Conservation (phyloP, 2,888 invertebrate genomes). For the Mactromeris polynyma region DNA sequence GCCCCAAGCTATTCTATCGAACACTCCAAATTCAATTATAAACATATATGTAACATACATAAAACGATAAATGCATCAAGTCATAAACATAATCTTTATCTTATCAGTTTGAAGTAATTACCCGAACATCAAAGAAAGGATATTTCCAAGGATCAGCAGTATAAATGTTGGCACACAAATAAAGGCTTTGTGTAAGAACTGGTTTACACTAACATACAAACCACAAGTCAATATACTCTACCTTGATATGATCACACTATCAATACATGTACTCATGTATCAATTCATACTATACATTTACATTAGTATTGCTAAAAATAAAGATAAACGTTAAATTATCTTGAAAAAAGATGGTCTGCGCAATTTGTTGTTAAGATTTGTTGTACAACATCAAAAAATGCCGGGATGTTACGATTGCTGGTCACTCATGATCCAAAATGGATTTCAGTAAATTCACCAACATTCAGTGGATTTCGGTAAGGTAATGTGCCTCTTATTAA, state of each 20-base stretch:
- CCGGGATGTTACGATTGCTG: too few species aligned
- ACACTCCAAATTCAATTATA: conserved; percentile 8
- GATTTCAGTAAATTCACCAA: too few species aligned
- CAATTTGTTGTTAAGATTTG: too few species aligned
- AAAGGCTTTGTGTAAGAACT: background rate
- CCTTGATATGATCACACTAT: background rate
- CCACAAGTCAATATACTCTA: background rate
- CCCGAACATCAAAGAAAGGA: background rate
- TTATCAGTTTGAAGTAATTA: background rate
- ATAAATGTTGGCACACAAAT: background rate
- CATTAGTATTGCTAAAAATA: too few species aligned
- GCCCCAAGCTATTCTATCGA: background rate
- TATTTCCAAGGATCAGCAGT: background rate
- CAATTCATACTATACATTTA: too few species aligned
- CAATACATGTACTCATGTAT: background rate
- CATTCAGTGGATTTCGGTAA: too few species aligned
- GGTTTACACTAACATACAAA: background rate
- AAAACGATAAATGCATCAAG: background rate
- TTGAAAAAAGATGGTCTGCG: too few species aligned
- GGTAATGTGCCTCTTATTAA: too few species aligned
- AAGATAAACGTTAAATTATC: too few species aligned
- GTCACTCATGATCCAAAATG: too few species aligned
- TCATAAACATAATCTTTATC: conserved; percentile 6
- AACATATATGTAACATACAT: background rate
- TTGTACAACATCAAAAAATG: too few species aligned